Percentiles rank a stretch among this genome's conserved stretches.
These are phyloP conservation scores for Girardinichthys multiradiatus DNA, from an alignment of 2,113 vertebrate species.

Conservation along the genomic window DNA sequence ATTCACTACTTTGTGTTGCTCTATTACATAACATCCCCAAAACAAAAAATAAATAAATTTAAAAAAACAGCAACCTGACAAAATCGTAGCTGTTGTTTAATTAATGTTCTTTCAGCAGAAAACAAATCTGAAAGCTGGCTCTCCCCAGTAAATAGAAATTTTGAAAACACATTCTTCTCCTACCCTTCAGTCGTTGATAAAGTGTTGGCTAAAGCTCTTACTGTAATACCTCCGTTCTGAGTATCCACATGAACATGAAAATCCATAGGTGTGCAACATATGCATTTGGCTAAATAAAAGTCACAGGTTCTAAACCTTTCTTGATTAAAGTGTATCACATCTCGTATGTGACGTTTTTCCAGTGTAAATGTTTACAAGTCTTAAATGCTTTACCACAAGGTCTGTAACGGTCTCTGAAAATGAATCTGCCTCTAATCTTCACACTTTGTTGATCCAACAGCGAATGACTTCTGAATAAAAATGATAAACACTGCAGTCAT, in stretches of 20 bases:
- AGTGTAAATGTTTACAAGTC: constrained; percentile 23
- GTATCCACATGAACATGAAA: neutral
- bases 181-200: too few species aligned
- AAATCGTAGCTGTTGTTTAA: too few species aligned
- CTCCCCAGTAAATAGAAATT: too few species aligned
- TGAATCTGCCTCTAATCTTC: constrained; percentile 33
- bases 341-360: neutral
- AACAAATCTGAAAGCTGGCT: too few species aligned
- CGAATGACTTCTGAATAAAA: constrained; percentile 45
- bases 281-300: constrained; percentile 1
- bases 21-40: too few species aligned
- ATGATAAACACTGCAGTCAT: constrained; percentile 64
- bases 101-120: too few species aligned
- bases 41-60: too few species aligned
- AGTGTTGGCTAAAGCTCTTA: neutral
- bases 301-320: neutral
- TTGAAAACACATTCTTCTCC: too few species aligned
- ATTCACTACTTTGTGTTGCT: too few species aligned
- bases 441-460: constrained; percentile 63
- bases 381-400: constrained; percentile 16
- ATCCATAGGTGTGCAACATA: neutral
- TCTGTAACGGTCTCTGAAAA: constrained; percentile 27
- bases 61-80: too few species aligned
- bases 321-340: neutral
- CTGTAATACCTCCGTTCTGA: neutral